phyloP scores from a whole-genome alignment of 2,113 vertebrate genomes.

The Alaudala cheleensis region DNA sequence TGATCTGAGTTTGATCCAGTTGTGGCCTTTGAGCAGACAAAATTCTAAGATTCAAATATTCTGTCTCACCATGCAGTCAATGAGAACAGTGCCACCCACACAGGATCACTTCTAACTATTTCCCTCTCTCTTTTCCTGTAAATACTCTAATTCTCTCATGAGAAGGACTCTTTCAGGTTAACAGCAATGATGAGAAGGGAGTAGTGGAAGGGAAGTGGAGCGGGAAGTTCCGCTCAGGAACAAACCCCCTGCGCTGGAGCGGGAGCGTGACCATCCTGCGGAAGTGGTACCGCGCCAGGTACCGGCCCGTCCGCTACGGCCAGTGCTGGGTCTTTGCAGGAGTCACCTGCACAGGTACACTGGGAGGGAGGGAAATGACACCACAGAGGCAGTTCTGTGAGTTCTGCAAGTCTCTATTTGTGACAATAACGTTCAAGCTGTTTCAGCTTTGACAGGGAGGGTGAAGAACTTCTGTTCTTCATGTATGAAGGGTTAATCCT shows the following conservation, averaged over 20 bases:
- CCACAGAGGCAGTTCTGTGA: not conserved
- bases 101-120: not conserved
- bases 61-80: not conserved
- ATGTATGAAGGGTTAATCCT: not conserved
- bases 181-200: slow-evolving; percentile 82
- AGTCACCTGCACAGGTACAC: slow-evolving; percentile 80
- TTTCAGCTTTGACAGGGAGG: not conserved
- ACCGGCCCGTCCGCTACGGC: slow-evolving; percentile 72
- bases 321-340: slow-evolving; percentile 88
- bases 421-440: not conserved
- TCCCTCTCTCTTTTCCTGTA: not conserved
- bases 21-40: not conserved
- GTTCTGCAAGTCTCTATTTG: not conserved
- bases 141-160: not conserved
- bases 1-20: not conserved
- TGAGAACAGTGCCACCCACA: not conserved
- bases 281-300: slow-evolving; percentile 50
- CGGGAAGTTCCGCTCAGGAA: not conserved
- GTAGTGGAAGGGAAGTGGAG: slow-evolving; percentile 79
- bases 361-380: not conserved
- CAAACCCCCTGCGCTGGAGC: slow-evolving; percentile 71
- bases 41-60: not conserved
- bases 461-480: not conserved
- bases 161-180: slow-evolving; percentile 75
- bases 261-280: slow-evolving; percentile 76